Evolutionary conservation across 2,113 vertebrate species (phyloP).

Genomic region (Merops nubicus): DNA sequence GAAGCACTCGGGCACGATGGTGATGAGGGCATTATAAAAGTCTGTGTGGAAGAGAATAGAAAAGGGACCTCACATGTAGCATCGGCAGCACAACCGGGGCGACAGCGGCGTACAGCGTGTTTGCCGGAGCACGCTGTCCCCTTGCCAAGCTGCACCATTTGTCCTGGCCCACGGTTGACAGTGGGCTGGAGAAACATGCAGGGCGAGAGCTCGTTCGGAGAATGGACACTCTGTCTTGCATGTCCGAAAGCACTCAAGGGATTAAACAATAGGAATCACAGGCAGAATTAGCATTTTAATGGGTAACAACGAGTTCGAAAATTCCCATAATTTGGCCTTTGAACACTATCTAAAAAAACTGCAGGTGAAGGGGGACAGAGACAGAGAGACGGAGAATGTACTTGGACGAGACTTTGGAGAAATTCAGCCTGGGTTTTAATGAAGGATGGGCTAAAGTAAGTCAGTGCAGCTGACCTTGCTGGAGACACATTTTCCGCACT

Average conservation of each 20-base stretch:
- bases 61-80: not conserved
- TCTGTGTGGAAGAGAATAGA: not conserved
- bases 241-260: slow-evolving; percentile 54
- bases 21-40: not conserved
- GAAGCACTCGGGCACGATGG: not conserved
- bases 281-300: slow-evolving; percentile 73
- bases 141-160: slow-evolving; percentile 6
- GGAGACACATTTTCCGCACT: slow-evolving; percentile 71
- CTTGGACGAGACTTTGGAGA: slow-evolving; percentile 40
- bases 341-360: slow-evolving; percentile 41
- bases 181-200: not conserved
- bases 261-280: slow-evolving; percentile 66
- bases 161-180: not conserved
- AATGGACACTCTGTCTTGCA: slow-evolving; percentile 21
- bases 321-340: slow-evolving; percentile 60
- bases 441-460: slow-evolving; percentile 48
- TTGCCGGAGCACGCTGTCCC: not conserved
- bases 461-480: slow-evolving; percentile 62
- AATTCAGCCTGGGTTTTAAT: slow-evolving; percentile 58
- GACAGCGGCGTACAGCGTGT: not conserved
- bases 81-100: not conserved
- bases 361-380: not conserved
- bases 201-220: slow-evolving; percentile 22
- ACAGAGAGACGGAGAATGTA: not conserved
- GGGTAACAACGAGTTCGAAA: slow-evolving; percentile 63